Base-by-base conservation (phyloP, 1,140 invertebrate genomes). In the Heliconius himera region DNA sequence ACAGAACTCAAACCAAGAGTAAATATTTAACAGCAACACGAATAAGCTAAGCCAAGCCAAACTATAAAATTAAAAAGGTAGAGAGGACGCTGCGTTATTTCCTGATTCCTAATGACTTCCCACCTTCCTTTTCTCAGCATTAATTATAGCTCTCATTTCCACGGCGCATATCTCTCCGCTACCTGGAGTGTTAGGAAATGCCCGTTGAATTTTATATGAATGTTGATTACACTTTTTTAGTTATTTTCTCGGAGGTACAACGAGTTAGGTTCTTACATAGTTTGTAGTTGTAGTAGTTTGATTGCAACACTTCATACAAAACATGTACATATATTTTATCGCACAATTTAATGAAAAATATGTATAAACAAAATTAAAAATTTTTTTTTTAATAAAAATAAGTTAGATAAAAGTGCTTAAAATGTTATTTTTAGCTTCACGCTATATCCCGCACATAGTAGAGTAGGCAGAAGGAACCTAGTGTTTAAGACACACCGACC, bases 81-180 rank as follows among this genome's bases (percentile, higher is more conserved):
- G 56, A 26, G 22, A 8, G 3, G 22, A 60, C 56, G 56, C 22
- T 60, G 56, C 56, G 26, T 60, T 60, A 60, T 60, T 60, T 60
- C 56, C 56, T 60, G 56, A 26, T 60, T 60, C 33, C 29, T 56
- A 36, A 38, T 54, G 73, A 56, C 51, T 38, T 46, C 46, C 46
- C 73, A 74, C 73, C 49, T 74, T 29, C 73, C 73, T 56, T 54
- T 74, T 18, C 73, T 74, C 20, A n/a, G 49, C 49, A 54, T 74
- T 74, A 74, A 74, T 56, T 74, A 74, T 74, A 74, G 56, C 1
- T 74, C 73, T 74, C 73, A 38, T 74, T 74, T 74, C 73, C 73
- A 36, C 51, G 1, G 36, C 36, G 71, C 71, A 36, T 56, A 56
- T 74, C 51, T 74, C 33, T 74, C 49, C 38, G 54, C 49, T 33